A percentile compares a stretch with the other conserved stretches of the same genome.
Evolutionary conservation across 2,888 invertebrate species (phyloP).

Genomic region (Thymelicus acteon): DNA sequence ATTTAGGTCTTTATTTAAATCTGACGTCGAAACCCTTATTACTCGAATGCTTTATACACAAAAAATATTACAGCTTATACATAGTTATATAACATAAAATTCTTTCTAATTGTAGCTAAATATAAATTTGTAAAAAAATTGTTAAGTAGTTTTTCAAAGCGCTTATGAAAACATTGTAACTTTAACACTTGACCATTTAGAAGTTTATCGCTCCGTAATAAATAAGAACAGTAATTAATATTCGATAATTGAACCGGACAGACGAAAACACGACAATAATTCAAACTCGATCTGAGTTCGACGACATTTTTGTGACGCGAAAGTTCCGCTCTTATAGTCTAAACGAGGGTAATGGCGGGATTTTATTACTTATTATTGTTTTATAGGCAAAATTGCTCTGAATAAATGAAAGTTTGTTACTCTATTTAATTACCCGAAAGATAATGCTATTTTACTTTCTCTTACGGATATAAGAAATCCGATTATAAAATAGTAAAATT

Average conservation of each 20-base stretch:
- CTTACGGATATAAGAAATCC: background rate
- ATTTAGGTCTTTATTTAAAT: too few species aligned
- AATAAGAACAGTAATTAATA: conserved; percentile 59
- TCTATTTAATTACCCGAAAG: conserved; percentile 19
- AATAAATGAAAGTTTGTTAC: conserved; percentile 26
- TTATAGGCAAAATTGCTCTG: conserved; percentile 25
- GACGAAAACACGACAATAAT: conserved; percentile 54
- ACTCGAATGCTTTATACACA: too few species aligned
- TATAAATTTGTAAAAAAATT: too few species aligned
- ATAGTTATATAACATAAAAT: too few species aligned
- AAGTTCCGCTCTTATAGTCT: conserved; percentile 37
- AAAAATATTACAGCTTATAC: too few species aligned
- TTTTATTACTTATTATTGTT: conserved; percentile 35
- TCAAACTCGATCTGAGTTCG: conserved; percentile 46
- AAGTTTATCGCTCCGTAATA: conserved; percentile 47
- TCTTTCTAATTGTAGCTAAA: too few species aligned
- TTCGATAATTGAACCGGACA: conserved; percentile 57
- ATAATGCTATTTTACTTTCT: conserved; percentile 6
- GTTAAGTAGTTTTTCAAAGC: background rate
- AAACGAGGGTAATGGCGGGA: conserved; percentile 26
- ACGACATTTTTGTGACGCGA: conserved; percentile 50
- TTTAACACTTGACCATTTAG: conserved; percentile 1
- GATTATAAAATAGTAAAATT: background rate
- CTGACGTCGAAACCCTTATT: too few species aligned
- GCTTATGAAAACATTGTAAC: background rate